phyloP scores from a whole-genome alignment of 2,888 invertebrate species.

The Lomographa bimaculata region DNA sequence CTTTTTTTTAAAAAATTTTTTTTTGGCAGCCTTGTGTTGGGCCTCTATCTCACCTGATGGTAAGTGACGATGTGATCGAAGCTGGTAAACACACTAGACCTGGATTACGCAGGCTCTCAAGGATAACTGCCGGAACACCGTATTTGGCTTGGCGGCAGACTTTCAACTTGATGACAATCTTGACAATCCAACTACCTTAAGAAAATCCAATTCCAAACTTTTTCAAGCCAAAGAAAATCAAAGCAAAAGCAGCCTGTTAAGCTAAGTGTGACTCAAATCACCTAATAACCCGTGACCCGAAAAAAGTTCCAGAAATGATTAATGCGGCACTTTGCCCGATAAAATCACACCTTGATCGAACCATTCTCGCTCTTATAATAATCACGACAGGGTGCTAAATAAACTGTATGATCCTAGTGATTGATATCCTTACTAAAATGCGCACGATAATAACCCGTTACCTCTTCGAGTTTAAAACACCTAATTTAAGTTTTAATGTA shows the following conservation, averaged over 20 bases:
- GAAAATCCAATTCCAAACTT: no score
- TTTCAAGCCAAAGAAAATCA: slow-evolving; percentile 1
- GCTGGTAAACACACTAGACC: no score
- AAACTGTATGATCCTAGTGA: slow-evolving; percentile 24
- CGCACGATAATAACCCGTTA: slow-evolving; percentile 33
- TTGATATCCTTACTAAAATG: slow-evolving; percentile 30
- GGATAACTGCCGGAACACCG: no score
- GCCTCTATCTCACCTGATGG: no score
- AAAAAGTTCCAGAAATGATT: slow-evolving; percentile 35
- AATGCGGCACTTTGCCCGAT: slow-evolving; percentile 28
- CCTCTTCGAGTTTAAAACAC: slow-evolving; percentile 24
- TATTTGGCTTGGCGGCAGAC: no score
- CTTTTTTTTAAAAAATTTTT: no score
- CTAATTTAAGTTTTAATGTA: slow-evolving; percentile 30
- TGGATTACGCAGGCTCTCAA: no score
- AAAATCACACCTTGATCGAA: slow-evolving; percentile 25
- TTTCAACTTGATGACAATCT: no score
- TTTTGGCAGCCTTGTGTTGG: no score
- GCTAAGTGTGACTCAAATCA: slow-evolving; percentile 33
- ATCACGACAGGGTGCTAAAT: slow-evolving; percentile 23
- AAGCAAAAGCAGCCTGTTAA: slow-evolving; percentile 21
- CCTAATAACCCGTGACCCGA: slow-evolving; percentile 35
- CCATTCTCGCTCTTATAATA: slow-evolving; percentile 20
- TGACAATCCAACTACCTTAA: no score
- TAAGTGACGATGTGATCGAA: no score